Conservation (phyloP, 2,888 invertebrate genomes). For the Hoplodrina ambigua region DNA sequence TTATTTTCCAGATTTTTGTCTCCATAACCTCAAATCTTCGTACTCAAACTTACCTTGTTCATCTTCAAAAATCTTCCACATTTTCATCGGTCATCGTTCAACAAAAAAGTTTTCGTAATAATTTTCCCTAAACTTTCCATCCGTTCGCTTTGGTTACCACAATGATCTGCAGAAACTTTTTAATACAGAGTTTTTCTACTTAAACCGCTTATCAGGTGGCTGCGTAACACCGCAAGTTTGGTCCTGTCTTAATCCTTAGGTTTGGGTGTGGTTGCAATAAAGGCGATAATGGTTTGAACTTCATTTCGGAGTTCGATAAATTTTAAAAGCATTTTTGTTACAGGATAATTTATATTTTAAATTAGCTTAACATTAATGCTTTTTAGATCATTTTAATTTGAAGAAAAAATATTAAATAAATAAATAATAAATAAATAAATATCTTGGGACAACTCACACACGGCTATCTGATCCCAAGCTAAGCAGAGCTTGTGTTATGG, state of each 20-base stretch:
- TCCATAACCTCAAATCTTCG: too few species aligned
- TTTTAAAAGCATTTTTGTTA: too few species aligned
- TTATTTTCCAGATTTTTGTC: too few species aligned
- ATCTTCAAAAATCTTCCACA: background rate
- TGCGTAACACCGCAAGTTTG: conserved; percentile 65
- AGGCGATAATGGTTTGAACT: conserved; percentile 10
- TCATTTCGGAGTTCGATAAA: background rate
- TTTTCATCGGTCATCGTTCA: background rate
- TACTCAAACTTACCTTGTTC: background rate
- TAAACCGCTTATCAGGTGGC: conserved; percentile 71
- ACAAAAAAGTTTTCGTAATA: conserved; percentile 15
- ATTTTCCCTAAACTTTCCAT: background rate
- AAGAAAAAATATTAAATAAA: too few species aligned
- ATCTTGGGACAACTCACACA: too few species aligned
- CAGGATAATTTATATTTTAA: too few species aligned
- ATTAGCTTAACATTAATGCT: too few species aligned
- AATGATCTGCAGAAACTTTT: conserved; percentile 68
- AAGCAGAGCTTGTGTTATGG: too few species aligned
- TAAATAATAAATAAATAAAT: too few species aligned
- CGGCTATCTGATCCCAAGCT: too few species aligned
- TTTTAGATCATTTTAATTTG: too few species aligned
- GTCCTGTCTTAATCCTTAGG: conserved; percentile 57
- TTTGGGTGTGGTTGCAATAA: conserved; percentile 30
- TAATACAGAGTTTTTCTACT: conserved; percentile 72
- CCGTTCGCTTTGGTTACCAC: conserved; percentile 3